Conservation (phyloP, 1,140 invertebrate species). For the Drosophila varians region DNA sequence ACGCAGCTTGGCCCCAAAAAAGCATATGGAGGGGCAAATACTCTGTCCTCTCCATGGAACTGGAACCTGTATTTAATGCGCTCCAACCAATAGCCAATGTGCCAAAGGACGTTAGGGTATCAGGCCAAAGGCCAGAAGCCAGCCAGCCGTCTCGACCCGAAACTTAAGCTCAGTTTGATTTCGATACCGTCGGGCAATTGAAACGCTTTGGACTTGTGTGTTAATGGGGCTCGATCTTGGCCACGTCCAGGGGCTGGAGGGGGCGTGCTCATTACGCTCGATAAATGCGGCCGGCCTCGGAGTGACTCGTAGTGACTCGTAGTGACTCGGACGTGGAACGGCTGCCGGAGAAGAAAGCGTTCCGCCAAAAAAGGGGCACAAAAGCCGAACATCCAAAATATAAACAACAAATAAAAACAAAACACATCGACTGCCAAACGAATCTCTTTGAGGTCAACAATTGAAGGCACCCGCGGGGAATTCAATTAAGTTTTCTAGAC, state of each 20-base stretch:
- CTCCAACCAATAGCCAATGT: too few relatives aligned
- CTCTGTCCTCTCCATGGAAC: too few relatives aligned
- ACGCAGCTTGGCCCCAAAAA: constrained; percentile 34
- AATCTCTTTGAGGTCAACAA: constrained; percentile 64
- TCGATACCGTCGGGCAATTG: constrained; percentile 16
- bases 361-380: constrained; percentile 44
- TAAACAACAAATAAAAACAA: constrained; percentile 8
- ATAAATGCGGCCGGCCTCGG: constrained; percentile 58
- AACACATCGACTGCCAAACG: constrained; percentile 21
- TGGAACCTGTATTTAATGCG: too few relatives aligned
- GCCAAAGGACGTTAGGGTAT: not conserved
- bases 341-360: constrained; percentile 63
- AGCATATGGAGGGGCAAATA: not conserved
- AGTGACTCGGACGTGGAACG: constrained; percentile 35
- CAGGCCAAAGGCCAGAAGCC: constrained; percentile 13
- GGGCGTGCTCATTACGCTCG: constrained; percentile 54
- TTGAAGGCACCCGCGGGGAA: constrained; percentile 25
- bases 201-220: constrained; percentile 51
- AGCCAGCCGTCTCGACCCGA: not conserved
- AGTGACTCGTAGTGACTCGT: too few relatives aligned
- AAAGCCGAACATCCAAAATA: not conserved
- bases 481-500: constrained; percentile 44
- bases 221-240: constrained; percentile 36
- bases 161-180: constrained; percentile 7
- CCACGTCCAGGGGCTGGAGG: not conserved